Evolutionary conservation across 2,113 vertebrate genomes (phyloP), one percentile per base, ranked within the genome.

Genomic region (Phaethon lepturus): DNA sequence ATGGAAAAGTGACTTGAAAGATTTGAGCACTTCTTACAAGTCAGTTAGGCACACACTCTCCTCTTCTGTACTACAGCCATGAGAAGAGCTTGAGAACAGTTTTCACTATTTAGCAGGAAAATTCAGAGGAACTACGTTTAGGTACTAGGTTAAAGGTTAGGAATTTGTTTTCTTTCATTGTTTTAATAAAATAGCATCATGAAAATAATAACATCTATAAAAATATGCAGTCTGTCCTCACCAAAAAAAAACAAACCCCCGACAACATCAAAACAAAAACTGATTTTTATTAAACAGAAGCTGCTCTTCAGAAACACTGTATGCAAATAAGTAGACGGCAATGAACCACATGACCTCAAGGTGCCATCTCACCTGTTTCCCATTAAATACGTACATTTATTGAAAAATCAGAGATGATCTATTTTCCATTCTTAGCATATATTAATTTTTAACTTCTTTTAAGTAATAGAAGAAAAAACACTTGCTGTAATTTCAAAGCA

Each of bases 41-140:
- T 16, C 25, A 81, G 12, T 12, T 7, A 58, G 17, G 10, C 17
- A 14, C 28, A 28, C 24, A 7, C 10, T 2, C 1, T 2, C 2
- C 7, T 22, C 11, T 71, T 66, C 35, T 42, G 23, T 53, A 52
- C 33, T 33, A 55, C 4, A 86, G 25, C 10, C 24, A 18, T 1
- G 2, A 68, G 11, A 15, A 86, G 2, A 68, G 9, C 62, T 10
- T 49, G 11, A 56, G 10, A 13, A 35, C 6, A n/a, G 14, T 47
- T 66, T 69, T 44, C 28, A 55, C 47, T 64, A 12, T 14, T 29
- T 13, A 73, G 26, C 20, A 86, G 10, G 15, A 59, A 74, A 78
- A 63, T 44, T 92, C 40, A 72, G 40, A 9, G 29, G 10, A 85
- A 63, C 8, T 22, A 82, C 19, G 4, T 60, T 92, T 40, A 76